Evolutionary conservation across 1,140 invertebrate genomes (phyloP), one percentile per base, ranked within the genome.

Genomic region (Drosophila nikananu): DNA sequence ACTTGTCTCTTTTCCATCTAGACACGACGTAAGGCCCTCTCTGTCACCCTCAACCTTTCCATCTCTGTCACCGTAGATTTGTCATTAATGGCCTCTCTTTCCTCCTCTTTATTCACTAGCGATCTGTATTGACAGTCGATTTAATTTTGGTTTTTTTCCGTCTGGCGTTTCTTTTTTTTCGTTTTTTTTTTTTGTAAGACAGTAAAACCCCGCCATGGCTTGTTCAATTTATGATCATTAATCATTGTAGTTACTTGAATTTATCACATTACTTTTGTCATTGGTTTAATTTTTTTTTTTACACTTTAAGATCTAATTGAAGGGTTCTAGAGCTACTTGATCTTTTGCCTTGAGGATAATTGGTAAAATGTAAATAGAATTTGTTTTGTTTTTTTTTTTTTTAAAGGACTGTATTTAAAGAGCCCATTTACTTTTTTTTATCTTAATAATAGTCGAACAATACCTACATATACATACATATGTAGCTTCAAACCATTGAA

Each of bases 1-100:
- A 55, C 32, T 51, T 49, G 61, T 71, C 64, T 55, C 48, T 37
- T 67, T 67, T 9, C 32, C 32, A 54, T 35, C n/a, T 9, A 37
- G 32, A 55, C 32, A 39, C 60, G n/a, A 46, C 41, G 64, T 49
- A 54, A 55, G 67, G 37, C 30, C 49, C 48, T 57, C 70, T 44
- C 57, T 44, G 21, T 37, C 57, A 21, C 52, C 21, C 21, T 30
- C 27, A 55, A 39, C 32, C 32, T 55, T 55, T 61, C 32, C 13
- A 41, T 64, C 46, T 70, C 66, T 48, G 17, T 44, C 23, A 30
- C 35, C 35, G 39, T 41, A 37, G 42, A 49, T 49, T 39, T 70
- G 25, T 65, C 61, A 21, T 58, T 73, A 72, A 61, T 51, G 37
- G 30, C 15, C 32, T 72, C 35, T 44, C 65, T 17, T 49, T 25